A percentile compares a stretch with the other conserved stretches of the same genome.
phyloP scores from a whole-genome alignment of 2,797 vertebrate genomes.

The Halcyon chelicuti region DNA sequence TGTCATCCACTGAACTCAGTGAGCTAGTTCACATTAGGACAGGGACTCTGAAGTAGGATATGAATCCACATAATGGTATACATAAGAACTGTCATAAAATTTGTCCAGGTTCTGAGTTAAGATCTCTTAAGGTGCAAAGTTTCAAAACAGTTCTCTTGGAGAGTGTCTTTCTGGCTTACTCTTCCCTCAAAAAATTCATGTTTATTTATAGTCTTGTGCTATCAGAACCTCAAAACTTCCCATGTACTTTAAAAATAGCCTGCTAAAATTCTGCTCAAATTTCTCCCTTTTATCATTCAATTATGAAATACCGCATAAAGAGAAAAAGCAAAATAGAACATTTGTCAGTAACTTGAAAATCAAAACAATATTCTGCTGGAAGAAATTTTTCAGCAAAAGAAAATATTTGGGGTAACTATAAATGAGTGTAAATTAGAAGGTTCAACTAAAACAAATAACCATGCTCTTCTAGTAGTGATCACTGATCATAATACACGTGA shows the following conservation, averaged over 20 bases:
- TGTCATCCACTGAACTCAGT: neutral
- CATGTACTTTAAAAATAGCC: neutral
- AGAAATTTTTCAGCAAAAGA: neutral
- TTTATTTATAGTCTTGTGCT: neutral
- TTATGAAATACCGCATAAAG: neutral
- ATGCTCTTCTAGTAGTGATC: neutral
- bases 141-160: neutral
- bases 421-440: neutral
- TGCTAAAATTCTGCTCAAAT: neutral
- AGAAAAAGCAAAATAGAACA: neutral
- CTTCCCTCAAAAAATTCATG: neutral
- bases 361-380: neutral
- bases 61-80: neutral
- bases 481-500: neutral
- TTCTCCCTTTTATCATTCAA: neutral
- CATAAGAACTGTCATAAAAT: neutral
- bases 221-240: neutral
- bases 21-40: neutral
- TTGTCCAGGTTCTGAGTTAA: neutral
- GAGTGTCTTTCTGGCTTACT: neutral
- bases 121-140: neutral
- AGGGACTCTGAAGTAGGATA: neutral
- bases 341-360: neutral
- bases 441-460: neutral
- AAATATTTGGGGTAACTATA: neutral